These are phyloP conservation scores for Lasioglossum zephyrum DNA, from an alignment of 2,888 invertebrate species.

Conservation along the genomic window DNA sequence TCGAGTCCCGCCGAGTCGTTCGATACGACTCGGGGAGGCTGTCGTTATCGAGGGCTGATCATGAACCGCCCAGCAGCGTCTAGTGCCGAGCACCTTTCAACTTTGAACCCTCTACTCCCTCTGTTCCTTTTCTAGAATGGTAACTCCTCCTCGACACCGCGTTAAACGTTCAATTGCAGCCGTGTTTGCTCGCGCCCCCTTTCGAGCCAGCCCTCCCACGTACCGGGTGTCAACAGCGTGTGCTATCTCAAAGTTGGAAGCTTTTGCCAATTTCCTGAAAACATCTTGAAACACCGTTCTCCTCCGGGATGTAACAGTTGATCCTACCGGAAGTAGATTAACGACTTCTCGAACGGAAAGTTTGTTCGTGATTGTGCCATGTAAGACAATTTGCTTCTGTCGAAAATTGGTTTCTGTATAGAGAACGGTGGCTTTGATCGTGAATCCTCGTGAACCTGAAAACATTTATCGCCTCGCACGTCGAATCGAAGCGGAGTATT, in stretches of 20 bases:
- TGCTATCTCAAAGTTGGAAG: no score
- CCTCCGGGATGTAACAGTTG: background rate
- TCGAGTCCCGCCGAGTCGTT: constrained; percentile 58
- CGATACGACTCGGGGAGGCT: constrained; percentile 65
- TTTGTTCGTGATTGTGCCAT: background rate
- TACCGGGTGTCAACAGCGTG: background rate
- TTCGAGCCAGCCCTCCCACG: background rate
- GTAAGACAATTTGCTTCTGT: background rate
- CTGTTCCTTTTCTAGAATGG: background rate
- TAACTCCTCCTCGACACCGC: background rate
- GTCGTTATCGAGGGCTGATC: constrained; percentile 54
- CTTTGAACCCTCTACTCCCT: background rate
- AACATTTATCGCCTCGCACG: background rate
- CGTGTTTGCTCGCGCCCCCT: background rate
- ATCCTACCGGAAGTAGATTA: background rate
- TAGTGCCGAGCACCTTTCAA: background rate
- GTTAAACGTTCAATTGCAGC: background rate
- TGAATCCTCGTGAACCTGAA: constrained; percentile 1
- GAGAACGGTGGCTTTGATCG: background rate
- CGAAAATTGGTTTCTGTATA: no score
- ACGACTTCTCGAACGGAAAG: background rate
- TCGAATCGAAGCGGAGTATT: constrained; percentile 12
- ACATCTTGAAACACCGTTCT: no score
- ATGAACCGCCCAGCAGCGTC: background rate
- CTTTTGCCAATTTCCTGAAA: background rate